Percentiles rank a stretch among this genome's conserved stretches.
Evolutionary conservation across 2,113 vertebrate species (phyloP).

Genomic region (Deroptyus accipitrinus): DNA sequence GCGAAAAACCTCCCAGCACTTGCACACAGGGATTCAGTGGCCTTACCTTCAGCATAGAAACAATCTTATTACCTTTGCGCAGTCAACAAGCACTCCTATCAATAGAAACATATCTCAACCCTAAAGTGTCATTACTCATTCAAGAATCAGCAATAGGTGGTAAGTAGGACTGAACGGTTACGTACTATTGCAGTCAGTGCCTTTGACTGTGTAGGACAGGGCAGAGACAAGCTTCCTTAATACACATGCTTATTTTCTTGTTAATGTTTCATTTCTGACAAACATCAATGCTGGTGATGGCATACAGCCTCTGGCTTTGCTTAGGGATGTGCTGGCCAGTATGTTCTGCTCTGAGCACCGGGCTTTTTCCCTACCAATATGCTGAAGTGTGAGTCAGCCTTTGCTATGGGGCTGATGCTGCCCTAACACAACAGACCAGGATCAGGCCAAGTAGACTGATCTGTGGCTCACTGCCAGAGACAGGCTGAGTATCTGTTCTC

Average conservation of each 20-base stretch:
- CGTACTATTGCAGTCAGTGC: fast-evolving
- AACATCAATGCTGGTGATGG: neutral
- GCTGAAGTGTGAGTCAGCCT: neutral
- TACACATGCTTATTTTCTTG: neutral
- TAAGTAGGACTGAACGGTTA: neutral
- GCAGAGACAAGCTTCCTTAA: neutral
- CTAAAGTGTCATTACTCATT: neutral
- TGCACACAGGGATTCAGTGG: neutral
- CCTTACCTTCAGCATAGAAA: neutral
- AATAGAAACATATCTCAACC: neutral
- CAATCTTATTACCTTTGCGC: neutral
- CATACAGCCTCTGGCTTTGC: neutral
- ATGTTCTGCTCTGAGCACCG: neutral
- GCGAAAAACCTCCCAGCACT: neutral
- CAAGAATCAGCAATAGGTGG: neutral
- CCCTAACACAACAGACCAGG: neutral
- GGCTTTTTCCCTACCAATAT: neutral
- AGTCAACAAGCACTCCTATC: neutral
- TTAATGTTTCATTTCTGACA: neutral
- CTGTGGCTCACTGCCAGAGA: neutral
- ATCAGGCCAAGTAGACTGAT: neutral
- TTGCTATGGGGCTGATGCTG: neutral
- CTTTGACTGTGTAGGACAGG: neutral
- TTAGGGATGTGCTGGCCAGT: neutral
- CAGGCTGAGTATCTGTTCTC: neutral